phyloP scores from a whole-genome alignment of 1,140 invertebrate species.

The Hyphantria cunea region DNA sequence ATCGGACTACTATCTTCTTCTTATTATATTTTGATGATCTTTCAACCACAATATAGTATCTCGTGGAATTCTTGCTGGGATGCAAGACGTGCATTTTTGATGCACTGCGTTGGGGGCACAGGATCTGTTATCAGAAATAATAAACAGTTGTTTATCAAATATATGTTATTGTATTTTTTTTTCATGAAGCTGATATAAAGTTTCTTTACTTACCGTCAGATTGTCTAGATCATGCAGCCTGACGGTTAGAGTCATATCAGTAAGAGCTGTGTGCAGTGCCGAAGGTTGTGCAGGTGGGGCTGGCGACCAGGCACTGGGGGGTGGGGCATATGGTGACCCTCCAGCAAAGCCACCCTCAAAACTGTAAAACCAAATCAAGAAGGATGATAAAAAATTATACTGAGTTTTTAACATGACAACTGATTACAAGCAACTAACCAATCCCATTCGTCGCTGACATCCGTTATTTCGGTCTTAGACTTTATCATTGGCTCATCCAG shows the following conservation, averaged over 20 bases:
- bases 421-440: slow-evolving; percentile 54
- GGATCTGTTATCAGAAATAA: slow-evolving; percentile 63
- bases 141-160: too few relatives aligned
- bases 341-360: slow-evolving; percentile 72
- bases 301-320: slow-evolving; percentile 37
- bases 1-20: slow-evolving; percentile 86
- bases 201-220: slow-evolving; percentile 72
- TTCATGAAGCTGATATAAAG: background rate
- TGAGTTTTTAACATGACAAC: background rate
- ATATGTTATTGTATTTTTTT: background rate
- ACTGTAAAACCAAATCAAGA: slow-evolving; percentile 33
- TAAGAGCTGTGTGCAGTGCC: slow-evolving; percentile 53
- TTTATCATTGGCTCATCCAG: slow-evolving; percentile 52
- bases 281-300: slow-evolving; percentile 49
- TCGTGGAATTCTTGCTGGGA: slow-evolving; percentile 85
- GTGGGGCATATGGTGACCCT: slow-evolving; percentile 19
- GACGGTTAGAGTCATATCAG: slow-evolving; percentile 84
- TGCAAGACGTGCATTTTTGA: slow-evolving; percentile 87
- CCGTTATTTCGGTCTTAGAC: slow-evolving; percentile 56
- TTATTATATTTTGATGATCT: slow-evolving; percentile 84
- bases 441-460: slow-evolving; percentile 75
- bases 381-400: background rate
- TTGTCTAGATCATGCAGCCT: slow-evolving; percentile 86
- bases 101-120: slow-evolving; percentile 87
- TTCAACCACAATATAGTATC: slow-evolving; percentile 87